phyloP scores from a whole-genome alignment of 2,888 invertebrate species.

The Cenopis cana region DNA sequence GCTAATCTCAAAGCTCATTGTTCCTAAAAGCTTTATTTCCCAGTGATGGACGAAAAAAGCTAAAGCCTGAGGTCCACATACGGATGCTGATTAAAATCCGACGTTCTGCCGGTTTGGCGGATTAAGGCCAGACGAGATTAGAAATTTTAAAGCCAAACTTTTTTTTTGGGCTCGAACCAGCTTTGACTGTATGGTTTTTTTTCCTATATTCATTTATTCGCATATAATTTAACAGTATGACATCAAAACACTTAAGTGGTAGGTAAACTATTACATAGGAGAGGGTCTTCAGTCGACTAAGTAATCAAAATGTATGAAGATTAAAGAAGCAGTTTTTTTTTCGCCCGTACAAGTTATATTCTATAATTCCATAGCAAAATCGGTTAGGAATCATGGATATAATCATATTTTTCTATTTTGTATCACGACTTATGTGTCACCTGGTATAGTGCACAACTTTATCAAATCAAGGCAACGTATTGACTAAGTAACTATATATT shows the following conservation, averaged over 20 bases:
- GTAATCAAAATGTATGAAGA: too few species aligned
- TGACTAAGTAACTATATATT: neutral
- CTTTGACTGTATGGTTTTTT: neutral
- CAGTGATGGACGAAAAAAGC: conserved; percentile 13
- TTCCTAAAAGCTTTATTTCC: conserved; percentile 12
- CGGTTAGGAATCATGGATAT: too few species aligned
- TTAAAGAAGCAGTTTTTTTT: too few species aligned
- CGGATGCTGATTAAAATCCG: conserved; percentile 13
- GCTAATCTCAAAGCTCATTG: conserved; percentile 2
- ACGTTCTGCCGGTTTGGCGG: conserved; percentile 1
- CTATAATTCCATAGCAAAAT: too few species aligned
- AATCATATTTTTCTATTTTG: too few species aligned
- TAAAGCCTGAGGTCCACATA: neutral
- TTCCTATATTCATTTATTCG: too few species aligned
- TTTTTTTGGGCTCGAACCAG: neutral
- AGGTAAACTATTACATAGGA: too few species aligned
- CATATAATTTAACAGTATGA: too few species aligned
- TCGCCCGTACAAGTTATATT: too few species aligned
- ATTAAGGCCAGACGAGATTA: conserved; percentile 4
- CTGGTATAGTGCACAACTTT: neutral
- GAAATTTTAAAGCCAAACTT: conserved; percentile 6
- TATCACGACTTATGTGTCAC: too few species aligned
- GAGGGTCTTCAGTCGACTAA: too few species aligned
- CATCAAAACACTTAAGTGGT: too few species aligned
- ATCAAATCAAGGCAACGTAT: neutral